phyloP scores from a whole-genome alignment of 2,113 vertebrate genomes.

The Varanus komodoensis region DNA sequence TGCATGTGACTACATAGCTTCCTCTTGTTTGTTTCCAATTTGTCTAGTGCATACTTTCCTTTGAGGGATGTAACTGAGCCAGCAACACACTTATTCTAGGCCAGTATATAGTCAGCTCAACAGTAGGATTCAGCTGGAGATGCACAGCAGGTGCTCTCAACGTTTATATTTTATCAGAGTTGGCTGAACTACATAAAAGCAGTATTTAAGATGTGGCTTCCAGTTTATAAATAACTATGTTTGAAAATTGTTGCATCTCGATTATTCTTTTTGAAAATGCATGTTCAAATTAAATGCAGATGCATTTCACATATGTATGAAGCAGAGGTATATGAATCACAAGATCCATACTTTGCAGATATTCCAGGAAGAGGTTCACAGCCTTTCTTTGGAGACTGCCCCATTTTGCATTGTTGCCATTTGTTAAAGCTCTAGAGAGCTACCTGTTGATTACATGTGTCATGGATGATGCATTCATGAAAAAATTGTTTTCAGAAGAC shows the following conservation, averaged over 20 bases:
- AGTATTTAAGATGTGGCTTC: conserved; percentile 24
- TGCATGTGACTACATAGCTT: fast-evolving
- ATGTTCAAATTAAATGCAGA: conserved; percentile 30
- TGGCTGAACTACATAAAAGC: background rate
- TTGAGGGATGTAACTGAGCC: background rate
- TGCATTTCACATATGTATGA: background rate
- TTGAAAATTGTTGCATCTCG: conserved; percentile 5
- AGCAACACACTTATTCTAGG: background rate
- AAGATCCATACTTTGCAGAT: background rate
- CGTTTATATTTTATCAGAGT: background rate
- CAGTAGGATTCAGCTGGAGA: background rate
- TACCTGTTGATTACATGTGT: conserved; percentile 14
- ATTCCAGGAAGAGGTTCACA: background rate
- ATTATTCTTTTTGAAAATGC: conserved; percentile 17
- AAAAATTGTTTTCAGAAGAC: conserved; percentile 28
- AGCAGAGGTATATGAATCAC: background rate
- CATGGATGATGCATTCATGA: conserved; percentile 13
- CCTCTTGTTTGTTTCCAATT: background rate
- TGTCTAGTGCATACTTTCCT: background rate
- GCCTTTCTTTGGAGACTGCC: background rate
- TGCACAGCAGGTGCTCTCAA: background rate
- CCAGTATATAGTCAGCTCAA: background rate
- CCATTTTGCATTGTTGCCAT: conserved; percentile 12
- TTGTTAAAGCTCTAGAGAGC: background rate
- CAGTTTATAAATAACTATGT: conserved; percentile 14